A percentile compares a stretch with the other conserved stretches of the same genome.
phyloP scores from a whole-genome alignment of 2,888 invertebrate species.

The Palloptera scutellata region DNA sequence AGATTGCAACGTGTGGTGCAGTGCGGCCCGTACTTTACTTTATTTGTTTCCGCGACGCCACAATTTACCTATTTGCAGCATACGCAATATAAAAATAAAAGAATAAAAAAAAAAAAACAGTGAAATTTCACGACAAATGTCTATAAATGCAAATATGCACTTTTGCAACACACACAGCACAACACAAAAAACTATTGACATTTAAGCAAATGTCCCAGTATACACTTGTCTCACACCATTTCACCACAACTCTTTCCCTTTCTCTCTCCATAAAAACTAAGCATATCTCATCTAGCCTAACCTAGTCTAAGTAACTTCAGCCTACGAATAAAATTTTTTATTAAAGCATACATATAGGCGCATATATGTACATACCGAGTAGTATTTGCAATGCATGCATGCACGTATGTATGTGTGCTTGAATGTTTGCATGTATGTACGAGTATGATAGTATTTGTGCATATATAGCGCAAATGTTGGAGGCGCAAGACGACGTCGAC shows the following conservation, averaged over 20 bases:
- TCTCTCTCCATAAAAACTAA: conserved; percentile 13
- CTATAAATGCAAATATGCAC: not conserved
- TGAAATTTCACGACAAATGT: conserved; percentile 24
- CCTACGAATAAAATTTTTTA: conserved; percentile 27
- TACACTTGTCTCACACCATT: too few relatives aligned
- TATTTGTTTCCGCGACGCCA: too few relatives aligned
- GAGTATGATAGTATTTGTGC: conserved; percentile 16
- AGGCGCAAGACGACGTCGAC: not conserved
- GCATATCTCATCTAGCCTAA: not conserved
- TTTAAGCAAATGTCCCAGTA: not conserved
- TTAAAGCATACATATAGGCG: conserved; percentile 27
- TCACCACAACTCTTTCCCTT: too few relatives aligned
- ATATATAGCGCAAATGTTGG: not conserved
- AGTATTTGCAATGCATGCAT: not conserved
- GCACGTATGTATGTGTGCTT: not conserved
- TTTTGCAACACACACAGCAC: conserved; percentile 4
- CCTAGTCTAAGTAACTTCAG: conserved; percentile 27
- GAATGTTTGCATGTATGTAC: not conserved
- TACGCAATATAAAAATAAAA: too few relatives aligned
- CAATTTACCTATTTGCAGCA: too few relatives aligned
- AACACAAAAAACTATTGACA: not conserved
- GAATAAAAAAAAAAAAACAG: conserved; percentile 10
- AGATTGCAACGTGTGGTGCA: not conserved
- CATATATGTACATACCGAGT: not conserved
- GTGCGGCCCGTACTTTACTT: too few relatives aligned